Percentiles rank a stretch among this genome's conserved stretches.
phyloP scores from a whole-genome alignment of 37 sponge, comb jelly and placozoan species.

The Chondrilla cf. caribensis region DNA sequence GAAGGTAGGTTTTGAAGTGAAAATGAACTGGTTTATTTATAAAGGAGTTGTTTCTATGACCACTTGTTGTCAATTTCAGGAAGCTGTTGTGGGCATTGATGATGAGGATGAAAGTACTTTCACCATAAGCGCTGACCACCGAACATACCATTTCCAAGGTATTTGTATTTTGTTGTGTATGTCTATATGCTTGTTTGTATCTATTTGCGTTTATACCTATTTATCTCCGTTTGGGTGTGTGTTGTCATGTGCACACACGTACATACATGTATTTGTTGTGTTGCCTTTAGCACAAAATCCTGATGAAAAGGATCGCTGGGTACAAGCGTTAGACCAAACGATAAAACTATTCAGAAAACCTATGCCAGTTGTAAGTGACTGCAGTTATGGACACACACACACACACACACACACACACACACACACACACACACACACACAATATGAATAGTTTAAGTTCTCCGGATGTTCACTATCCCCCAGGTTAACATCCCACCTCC shows the following conservation, averaged over 20 bases:
- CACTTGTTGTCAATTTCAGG: no score
- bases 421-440: no score
- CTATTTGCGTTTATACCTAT: background rate
- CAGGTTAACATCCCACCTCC: slow-evolving; percentile 17
- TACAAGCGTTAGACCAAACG: slow-evolving; percentile 74
- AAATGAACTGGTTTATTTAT: background rate
- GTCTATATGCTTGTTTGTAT: background rate
- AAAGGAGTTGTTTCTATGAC: background rate
- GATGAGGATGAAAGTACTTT: slow-evolving; percentile 97
- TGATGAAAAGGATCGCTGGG: slow-evolving; percentile 90
- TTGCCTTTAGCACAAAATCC: slow-evolving; percentile 52
- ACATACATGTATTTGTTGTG: background rate
- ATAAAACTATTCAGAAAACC: slow-evolving; percentile 47
- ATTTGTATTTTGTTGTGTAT: background rate
- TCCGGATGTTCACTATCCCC: no score
- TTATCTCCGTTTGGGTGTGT: background rate
- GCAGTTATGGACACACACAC: no score
- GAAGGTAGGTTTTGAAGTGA: slow-evolving; percentile 29
- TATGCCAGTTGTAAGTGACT: slow-evolving; percentile 20
- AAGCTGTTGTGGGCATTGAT: slow-evolving; percentile 87
- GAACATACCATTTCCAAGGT: slow-evolving; percentile 91
- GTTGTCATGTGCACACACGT: background rate
- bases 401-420: no score
- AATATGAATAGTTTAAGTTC: no score
- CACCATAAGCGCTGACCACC: slow-evolving; percentile 76